A percentile compares a stretch with the other conserved stretches of the same genome.
phyloP scores from a whole-genome alignment of 2,888 invertebrate genomes.

The Ophioninae sp. region DNA sequence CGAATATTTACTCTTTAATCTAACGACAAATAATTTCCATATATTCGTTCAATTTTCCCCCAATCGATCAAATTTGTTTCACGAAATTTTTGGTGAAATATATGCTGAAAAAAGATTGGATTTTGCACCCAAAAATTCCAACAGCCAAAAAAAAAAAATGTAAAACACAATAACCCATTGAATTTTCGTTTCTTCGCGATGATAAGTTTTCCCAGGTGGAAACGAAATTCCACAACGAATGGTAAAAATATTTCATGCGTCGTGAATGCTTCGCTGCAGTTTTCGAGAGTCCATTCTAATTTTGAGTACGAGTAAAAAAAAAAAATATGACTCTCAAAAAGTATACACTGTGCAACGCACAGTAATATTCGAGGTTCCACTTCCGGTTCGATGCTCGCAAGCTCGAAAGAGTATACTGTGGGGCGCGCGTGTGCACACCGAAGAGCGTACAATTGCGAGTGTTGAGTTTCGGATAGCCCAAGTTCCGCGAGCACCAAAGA shows the following conservation, averaged over 20 bases:
- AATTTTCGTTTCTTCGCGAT: not conserved
- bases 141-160: not conserved
- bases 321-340: slow-evolving; percentile 2
- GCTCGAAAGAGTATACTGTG: slow-evolving; percentile 9
- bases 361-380: slow-evolving; percentile 25
- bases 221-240: not conserved
- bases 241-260: not conserved
- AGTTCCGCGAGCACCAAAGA: slow-evolving; percentile 39
- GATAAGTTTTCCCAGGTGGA: not conserved
- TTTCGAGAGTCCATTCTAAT: slow-evolving; percentile 25
- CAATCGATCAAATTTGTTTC: no score
- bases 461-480: slow-evolving; percentile 42
- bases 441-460: slow-evolving; percentile 26
- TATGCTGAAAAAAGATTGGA: no score
- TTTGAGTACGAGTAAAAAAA: slow-evolving; percentile 8
- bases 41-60: no score
- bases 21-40: no score
- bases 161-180: not conserved
- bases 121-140: no score
- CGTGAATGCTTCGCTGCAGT: slow-evolving; percentile 12
- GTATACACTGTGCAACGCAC: not conserved
- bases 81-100: no score
- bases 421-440: not conserved
- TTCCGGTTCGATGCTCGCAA: slow-evolving; percentile 49
- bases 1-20: no score